Percentiles rank a stretch among this genome's conserved stretches.
These are phyloP conservation scores for Nicator chloris DNA, from an alignment of 2,113 vertebrate genomes.

Conservation along the genomic window DNA sequence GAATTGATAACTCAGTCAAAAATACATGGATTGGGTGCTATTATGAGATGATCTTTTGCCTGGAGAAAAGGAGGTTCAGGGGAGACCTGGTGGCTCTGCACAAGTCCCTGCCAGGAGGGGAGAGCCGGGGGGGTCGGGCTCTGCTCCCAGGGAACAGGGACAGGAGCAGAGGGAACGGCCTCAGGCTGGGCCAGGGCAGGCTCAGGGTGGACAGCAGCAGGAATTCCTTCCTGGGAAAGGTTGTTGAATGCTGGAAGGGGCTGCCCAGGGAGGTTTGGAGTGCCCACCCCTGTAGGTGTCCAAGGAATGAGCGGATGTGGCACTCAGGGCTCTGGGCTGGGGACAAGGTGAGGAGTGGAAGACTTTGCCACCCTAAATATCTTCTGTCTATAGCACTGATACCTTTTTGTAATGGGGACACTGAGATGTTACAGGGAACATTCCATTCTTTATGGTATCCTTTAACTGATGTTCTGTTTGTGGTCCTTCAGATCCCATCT, in stretches of 20 bases:
- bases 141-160: neutral
- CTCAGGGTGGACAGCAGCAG: fast-evolving
- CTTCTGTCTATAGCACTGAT: neutral
- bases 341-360: neutral
- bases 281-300: neutral
- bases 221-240: neutral
- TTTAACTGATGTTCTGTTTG: neutral
- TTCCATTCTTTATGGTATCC: neutral
- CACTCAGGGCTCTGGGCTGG: neutral
- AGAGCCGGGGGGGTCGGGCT: neutral
- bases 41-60: no score
- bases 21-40: neutral
- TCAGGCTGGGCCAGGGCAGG: neutral
- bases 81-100: neutral
- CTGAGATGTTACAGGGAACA: neutral
- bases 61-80: neutral
- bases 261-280: neutral
- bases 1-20: neutral
- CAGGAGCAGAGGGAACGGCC: neutral
- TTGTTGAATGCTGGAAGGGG: neutral
- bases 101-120: neutral
- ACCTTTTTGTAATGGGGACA: neutral
- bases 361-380: neutral
- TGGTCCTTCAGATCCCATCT: neutral
- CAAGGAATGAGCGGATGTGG: neutral